Evolutionary conservation across 2,888 invertebrate genomes (phyloP), one percentile per base, ranked within the genome.

Genomic region (Barypeithes pellucidus): DNA sequence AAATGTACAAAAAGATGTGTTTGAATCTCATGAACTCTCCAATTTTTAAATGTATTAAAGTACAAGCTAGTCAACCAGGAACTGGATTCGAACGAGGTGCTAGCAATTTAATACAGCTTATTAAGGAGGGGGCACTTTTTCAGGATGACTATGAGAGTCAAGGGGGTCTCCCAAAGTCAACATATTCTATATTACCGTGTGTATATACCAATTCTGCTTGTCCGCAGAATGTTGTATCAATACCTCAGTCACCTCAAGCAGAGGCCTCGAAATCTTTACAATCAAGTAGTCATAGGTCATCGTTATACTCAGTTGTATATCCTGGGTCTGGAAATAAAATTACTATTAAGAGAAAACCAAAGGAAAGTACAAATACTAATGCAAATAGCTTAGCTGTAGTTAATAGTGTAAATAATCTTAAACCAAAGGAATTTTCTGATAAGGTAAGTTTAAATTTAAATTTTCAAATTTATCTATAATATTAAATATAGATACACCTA

Each of bases 1-100:
- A 95, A 85, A 96, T 96, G 87, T 97, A 96, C 84, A 95, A 95
- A 86, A 94, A 94, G 82, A 88, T 97, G 75, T 97, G 97, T 87
- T 91, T 93, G 82, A 95, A 94, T 86, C 89, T 97, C 80, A 91
- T 92, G 80, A 91, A 90, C 71, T 92, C 94, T 1, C 89, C 90
- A 45, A 89, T 94, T 72, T 95, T 92, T 84, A 90, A 89, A 82
- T 89, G 81, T 73, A 77, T 82, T 62, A 77, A 88, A 76, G 87
- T 89, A 76, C 88, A 89, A 82, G 88, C 89, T 72, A 86, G 88
- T 79, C 86, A 87, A 83, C 89, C 85, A 77, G 88, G 87, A 69
- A 89, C 87, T 80, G 90, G 87, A 77, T 88, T 84, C 14, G 84
- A 86, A 72, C 81, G 87, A 62, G 89, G 89, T 45, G 89, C 88